Evolutionary conservation across 2,888 invertebrate species (phyloP).

Genomic region (Eupelmus urozonus): DNA sequence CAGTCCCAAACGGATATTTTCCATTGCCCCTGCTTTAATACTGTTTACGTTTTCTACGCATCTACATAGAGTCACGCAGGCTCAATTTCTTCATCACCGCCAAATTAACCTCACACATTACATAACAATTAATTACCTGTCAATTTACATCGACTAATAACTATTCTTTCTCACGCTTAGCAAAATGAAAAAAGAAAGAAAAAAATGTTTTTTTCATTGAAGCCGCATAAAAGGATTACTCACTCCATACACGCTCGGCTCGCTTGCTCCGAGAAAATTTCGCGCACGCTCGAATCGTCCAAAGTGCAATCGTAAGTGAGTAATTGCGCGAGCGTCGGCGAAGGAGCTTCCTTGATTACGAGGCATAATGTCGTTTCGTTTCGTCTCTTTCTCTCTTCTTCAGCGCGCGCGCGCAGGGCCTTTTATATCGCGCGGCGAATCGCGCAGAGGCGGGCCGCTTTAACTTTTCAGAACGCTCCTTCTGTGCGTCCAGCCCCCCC

Average conservation of each 20-base stretch:
- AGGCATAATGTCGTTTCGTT: conserved; percentile 17
- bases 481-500: background rate
- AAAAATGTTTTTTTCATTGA: no score
- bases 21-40: no score
- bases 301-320: conserved; percentile 53
- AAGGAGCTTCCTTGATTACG: conserved; percentile 41
- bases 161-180: background rate
- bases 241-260: background rate
- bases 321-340: conserved; percentile 35
- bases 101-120: no score
- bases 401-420: background rate
- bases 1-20: no score
- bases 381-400: background rate
- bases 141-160: no score
- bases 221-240: conserved; percentile 2
- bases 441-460: conserved; percentile 1
- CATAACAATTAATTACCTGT: no score
- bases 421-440: background rate
- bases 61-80: no score
- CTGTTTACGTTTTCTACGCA: no score
- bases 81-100: no score
- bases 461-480: background rate
- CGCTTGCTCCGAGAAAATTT: no score
- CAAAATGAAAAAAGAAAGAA: no score
- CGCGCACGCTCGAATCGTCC: conserved; percentile 2